These are phyloP conservation scores for Hoplostethus atlanticus DNA, from an alignment of 2,797 vertebrate species.

Conservation along the genomic window DNA sequence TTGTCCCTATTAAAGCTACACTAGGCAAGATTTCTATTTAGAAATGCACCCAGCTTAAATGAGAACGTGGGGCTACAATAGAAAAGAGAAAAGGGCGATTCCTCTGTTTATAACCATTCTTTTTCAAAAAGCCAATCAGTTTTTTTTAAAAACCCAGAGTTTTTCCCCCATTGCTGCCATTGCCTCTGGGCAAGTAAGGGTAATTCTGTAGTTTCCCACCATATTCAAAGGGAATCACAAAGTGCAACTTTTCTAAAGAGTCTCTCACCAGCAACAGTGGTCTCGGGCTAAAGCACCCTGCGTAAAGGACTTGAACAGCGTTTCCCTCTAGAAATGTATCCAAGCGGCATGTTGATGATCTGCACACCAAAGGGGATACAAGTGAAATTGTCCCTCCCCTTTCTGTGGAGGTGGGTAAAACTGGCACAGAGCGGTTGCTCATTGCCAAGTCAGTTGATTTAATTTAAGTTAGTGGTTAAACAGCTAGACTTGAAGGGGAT, in stretches of 20 bases:
- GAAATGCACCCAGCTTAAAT: conserved; percentile 5
- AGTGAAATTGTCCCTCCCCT: neutral
- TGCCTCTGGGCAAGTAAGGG: conserved; percentile 40
- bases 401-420: neutral
- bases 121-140: neutral
- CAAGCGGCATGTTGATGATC: neutral
- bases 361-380: neutral
- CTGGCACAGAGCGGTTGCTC: conserved; percentile 29
- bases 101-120: conserved; percentile 5
- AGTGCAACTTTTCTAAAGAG: conserved; percentile 67
- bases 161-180: conserved; percentile 35
- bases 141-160: neutral
- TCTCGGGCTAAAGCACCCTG: conserved; percentile 59
- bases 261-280: conserved; percentile 75
- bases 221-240: conserved; percentile 66
- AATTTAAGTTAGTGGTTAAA: conserved; percentile 8
- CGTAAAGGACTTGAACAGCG: conserved; percentile 8
- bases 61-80: conserved; percentile 33
- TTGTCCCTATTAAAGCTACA: conserved; percentile 57
- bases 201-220: conserved; percentile 31
- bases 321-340: neutral
- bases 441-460: conserved; percentile 9
- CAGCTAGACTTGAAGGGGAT: neutral
- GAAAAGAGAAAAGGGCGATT: conserved; percentile 22
- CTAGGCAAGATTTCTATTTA: conserved; percentile 53